Evolutionary conservation across 2,113 vertebrate genomes (phyloP).

Genomic region (Amazona vittata): DNA sequence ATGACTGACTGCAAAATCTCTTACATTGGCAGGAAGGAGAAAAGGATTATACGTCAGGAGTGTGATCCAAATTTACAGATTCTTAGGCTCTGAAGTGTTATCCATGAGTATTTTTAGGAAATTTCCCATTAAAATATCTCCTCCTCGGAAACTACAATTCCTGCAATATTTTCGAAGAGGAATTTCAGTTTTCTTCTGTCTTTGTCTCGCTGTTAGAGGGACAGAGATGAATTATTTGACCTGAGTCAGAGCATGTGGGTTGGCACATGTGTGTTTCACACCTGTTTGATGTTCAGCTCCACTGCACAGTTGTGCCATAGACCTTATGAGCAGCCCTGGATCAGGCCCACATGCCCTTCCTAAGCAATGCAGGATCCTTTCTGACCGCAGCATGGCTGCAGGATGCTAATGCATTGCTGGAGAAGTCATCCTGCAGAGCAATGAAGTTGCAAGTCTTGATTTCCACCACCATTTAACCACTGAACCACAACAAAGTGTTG

Average conservation of each 20-base stretch:
- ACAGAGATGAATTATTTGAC: neutral
- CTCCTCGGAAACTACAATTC: neutral
- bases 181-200: neutral
- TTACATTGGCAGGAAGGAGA: neutral
- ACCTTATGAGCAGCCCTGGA: neutral
- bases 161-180: neutral
- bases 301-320: neutral
- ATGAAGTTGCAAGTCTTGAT: neutral
- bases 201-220: neutral
- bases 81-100: neutral
- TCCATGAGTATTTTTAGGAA: neutral
- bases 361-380: neutral
- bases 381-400: neutral
- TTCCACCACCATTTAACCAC: neutral
- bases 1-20: neutral
- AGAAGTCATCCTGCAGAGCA: neutral
- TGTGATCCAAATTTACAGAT: neutral
- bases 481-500: neutral
- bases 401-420: neutral
- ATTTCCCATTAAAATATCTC: neutral
- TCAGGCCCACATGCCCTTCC: neutral
- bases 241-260: fast-evolving
- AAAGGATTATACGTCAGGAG: neutral
- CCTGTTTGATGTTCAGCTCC: fast-evolving
- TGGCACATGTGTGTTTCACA: fast-evolving